Percentiles rank a stretch among this genome's conserved stretches.
Conservation (phyloP, 2,113 vertebrate genomes). For the Chelonoidis abingdonii region DNA sequence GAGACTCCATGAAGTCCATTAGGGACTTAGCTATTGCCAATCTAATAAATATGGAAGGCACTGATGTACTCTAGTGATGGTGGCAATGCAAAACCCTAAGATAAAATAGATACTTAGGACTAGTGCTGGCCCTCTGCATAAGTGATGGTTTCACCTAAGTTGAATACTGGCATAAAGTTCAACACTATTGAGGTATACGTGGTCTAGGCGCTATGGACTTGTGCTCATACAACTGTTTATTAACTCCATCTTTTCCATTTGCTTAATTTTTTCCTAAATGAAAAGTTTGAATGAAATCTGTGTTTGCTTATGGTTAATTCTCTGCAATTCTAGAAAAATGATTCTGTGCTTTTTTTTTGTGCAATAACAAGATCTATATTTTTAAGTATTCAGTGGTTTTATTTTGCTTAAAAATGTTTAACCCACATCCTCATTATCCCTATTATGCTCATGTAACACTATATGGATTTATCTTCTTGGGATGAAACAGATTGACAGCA, state of each 20-base stretch:
- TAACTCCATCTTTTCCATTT: neutral
- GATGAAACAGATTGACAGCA: neutral
- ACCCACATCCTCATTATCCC: neutral
- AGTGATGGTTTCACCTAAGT: neutral
- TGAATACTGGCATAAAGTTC: neutral
- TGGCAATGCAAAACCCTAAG: neutral
- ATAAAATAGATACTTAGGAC: neutral
- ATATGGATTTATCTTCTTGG: neutral
- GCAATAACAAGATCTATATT: neutral
- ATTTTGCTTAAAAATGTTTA: neutral
- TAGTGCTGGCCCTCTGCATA: neutral
- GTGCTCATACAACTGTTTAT: neutral
- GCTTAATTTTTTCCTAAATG: neutral
- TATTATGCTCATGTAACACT: neutral
- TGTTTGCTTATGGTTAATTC: neutral
- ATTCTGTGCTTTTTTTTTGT: neutral
- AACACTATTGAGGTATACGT: fast-evolving
- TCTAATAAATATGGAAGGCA: neutral
- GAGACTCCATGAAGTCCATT: neutral
- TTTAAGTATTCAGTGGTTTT: neutral
- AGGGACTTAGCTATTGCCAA: neutral
- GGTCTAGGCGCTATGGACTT: neutral
- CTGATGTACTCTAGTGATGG: neutral
- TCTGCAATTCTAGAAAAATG: neutral
- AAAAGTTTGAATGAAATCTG: neutral